A percentile compares a stretch with the other conserved stretches of the same genome.
These are phyloP conservation scores for Agrotis exclamationis DNA, from an alignment of 2,888 invertebrate genomes.

Conservation along the genomic window DNA sequence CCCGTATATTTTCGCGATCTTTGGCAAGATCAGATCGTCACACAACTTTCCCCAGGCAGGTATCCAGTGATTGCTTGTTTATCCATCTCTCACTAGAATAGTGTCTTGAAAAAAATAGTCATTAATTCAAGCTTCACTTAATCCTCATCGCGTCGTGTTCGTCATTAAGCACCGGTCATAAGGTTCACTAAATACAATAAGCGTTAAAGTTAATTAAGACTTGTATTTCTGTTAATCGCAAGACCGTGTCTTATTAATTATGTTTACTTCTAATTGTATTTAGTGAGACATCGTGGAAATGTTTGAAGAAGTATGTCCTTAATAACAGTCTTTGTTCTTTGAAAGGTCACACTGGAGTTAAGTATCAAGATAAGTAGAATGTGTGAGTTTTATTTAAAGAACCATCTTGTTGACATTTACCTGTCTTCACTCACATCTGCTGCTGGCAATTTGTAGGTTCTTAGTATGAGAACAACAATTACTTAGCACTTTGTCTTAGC, in stretches of 20 bases:
- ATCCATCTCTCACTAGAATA: not conserved
- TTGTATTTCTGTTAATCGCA: not conserved
- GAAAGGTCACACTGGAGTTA: not conserved
- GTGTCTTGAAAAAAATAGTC: not conserved
- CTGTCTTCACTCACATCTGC: not conserved
- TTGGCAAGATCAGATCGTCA: too few species aligned
- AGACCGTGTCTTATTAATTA: not conserved
- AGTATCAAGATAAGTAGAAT: not conserved
- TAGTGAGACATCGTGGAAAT: not conserved
- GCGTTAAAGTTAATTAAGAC: not conserved
- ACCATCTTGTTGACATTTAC: not conserved
- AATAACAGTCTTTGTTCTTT: not conserved
- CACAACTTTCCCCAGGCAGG: too few species aligned
- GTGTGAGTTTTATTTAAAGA: too few species aligned
- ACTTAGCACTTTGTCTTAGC: too few species aligned
- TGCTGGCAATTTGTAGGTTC: not conserved
- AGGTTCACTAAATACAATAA: not conserved
- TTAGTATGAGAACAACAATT: too few species aligned
- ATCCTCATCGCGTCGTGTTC: too few species aligned
- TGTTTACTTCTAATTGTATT: constrained; percentile 6
- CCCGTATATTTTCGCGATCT: too few species aligned
- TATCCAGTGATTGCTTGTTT: too few species aligned
- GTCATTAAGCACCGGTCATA: too few species aligned
- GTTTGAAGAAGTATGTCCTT: not conserved
- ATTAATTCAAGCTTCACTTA: not conserved